Evolutionary conservation across 1,140 invertebrate genomes (phyloP).

Genomic region (Solenopsis invicta): DNA sequence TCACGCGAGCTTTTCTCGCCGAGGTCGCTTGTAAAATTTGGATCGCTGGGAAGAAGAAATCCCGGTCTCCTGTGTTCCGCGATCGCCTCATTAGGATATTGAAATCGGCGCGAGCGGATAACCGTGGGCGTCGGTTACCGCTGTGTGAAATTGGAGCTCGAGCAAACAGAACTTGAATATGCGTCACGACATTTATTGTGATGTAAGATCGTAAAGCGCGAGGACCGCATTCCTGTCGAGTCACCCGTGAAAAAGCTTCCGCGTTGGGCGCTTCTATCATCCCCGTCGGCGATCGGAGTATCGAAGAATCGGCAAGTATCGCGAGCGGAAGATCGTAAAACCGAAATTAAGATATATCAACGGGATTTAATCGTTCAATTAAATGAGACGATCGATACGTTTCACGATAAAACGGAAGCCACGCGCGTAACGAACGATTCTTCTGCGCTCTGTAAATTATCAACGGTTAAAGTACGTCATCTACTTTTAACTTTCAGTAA

Average conservation of each 20-base stretch:
- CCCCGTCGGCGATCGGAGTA: background rate
- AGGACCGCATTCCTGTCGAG: constrained; percentile 60
- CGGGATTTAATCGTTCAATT: constrained; percentile 46
- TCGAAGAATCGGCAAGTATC: constrained; percentile 14
- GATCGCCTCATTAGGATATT: constrained; percentile 38
- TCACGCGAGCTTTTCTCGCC: constrained; percentile 37
- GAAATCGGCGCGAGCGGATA: constrained; percentile 5
- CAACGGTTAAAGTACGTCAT: background rate
- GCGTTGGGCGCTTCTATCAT: constrained; percentile 33
- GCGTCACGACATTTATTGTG: constrained; percentile 56
- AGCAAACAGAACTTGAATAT: constrained; percentile 22
- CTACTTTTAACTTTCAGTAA: background rate
- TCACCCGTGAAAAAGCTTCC: constrained; percentile 57
- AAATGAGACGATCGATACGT: constrained; percentile 20
- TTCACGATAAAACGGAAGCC: background rate
- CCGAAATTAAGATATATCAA: constrained; percentile 30
- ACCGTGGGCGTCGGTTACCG: constrained; percentile 33
- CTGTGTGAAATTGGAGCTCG: constrained; percentile 21
- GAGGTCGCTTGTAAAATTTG: constrained; percentile 6
- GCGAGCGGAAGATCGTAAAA: constrained; percentile 33
- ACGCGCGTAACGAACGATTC: background rate
- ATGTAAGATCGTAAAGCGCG: constrained; percentile 64
- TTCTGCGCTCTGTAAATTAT: background rate
- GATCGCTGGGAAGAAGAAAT: constrained; percentile 10
- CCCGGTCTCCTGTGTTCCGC: background rate